Conservation (phyloP, 2,888 invertebrate genomes). For the Danaus chrysippus region DNA sequence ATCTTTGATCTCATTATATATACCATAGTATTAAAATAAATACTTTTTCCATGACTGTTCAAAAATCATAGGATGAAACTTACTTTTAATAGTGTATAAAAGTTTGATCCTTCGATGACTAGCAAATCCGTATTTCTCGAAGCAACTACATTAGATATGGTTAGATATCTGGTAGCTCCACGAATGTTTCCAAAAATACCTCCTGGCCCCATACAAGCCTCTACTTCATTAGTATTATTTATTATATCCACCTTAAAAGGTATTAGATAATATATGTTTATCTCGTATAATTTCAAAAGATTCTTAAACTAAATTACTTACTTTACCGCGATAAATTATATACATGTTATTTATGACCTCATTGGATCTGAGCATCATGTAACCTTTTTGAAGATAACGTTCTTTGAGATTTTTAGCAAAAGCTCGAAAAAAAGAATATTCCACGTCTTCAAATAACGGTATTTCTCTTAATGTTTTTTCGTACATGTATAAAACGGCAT, state of each 20-base stretch:
- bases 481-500: constrained; percentile 74
- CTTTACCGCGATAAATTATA: constrained; percentile 73
- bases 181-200: constrained; percentile 75
- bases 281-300: constrained; percentile 12
- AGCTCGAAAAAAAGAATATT: constrained; percentile 75
- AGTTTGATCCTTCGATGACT: constrained; percentile 65
- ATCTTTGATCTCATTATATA: too few species aligned
- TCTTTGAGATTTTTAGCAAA: constrained; percentile 71
- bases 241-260: constrained; percentile 60
- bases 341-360: constrained; percentile 67
- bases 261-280: constrained; percentile 2
- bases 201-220: constrained; percentile 73
- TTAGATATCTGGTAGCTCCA: constrained; percentile 58
- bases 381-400: constrained; percentile 68
- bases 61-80: not conserved
- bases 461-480: constrained; percentile 75
- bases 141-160: constrained; percentile 67
- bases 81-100: constrained; percentile 69
- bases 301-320: constrained; percentile 34
- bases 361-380: constrained; percentile 64
- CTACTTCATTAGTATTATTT: constrained; percentile 64
- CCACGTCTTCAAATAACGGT: constrained; percentile 74
- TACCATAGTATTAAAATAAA: not conserved
- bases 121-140: constrained; percentile 72
- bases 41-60: not conserved